Percentiles rank a stretch among this genome's conserved stretches.
phyloP scores from a whole-genome alignment of 2,797 vertebrate genomes.

The Parotocinclus haroldoi region DNA sequence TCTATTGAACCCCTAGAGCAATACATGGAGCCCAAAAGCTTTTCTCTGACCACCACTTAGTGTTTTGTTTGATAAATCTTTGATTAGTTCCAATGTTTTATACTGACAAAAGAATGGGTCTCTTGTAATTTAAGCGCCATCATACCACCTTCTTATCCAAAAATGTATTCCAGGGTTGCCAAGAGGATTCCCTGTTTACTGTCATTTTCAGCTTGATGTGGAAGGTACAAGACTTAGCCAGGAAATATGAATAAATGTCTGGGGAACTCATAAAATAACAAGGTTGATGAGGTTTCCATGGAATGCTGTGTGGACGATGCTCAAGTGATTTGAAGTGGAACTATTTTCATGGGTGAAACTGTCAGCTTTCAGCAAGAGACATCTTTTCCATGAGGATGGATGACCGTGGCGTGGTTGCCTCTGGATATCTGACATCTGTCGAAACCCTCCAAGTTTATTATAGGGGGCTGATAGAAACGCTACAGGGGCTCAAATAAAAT shows the following conservation, averaged over 20 bases:
- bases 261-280: slow-evolving; percentile 43
- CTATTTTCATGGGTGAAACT: slow-evolving; percentile 63
- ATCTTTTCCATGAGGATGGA: slow-evolving; percentile 23
- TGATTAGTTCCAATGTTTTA: slow-evolving; percentile 19
- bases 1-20: slow-evolving; percentile 15
- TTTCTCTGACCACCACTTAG: slow-evolving; percentile 26
- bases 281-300: slow-evolving; percentile 56
- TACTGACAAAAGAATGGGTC: slow-evolving; percentile 7
- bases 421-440: slow-evolving; percentile 45
- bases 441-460: slow-evolving; percentile 56
- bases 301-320: slow-evolving; percentile 51
- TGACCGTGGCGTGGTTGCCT: slow-evolving; percentile 49
- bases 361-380: slow-evolving; percentile 61
- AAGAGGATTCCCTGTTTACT: slow-evolving; percentile 58
- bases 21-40: slow-evolving; percentile 20
- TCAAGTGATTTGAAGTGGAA: slow-evolving; percentile 61
- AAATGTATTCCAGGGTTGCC: slow-evolving; percentile 24
- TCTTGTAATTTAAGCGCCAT: slow-evolving; percentile 21
- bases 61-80: slow-evolving; percentile 28
- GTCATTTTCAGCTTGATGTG: slow-evolving; percentile 51
- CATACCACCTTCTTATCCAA: slow-evolving; percentile 17
- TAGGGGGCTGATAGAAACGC: slow-evolving; percentile 50
- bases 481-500: slow-evolving; percentile 54
- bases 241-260: slow-evolving; percentile 66
- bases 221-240: slow-evolving; percentile 50